These are phyloP conservation scores for Cololabis saira DNA, from an alignment of 2,113 vertebrate species.

Conservation along the genomic window DNA sequence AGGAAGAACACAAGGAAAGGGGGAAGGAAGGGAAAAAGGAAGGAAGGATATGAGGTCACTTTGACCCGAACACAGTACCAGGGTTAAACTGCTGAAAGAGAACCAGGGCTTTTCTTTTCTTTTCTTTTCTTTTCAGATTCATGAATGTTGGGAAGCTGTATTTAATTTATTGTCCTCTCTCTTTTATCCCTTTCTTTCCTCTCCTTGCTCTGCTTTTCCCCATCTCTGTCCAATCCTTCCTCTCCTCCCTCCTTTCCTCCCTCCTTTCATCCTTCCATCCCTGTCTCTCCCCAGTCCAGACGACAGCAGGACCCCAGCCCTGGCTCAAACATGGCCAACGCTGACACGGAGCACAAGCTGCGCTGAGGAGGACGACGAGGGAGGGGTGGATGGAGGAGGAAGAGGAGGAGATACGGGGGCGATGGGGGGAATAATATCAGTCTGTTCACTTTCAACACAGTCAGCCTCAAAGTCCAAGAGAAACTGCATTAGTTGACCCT, in stretches of 20 bases:
- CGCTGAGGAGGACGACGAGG: constrained; percentile 79
- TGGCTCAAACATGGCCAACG: constrained; percentile 91
- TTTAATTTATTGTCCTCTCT: constrained; percentile 39
- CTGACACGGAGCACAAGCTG: constrained; percentile 93
- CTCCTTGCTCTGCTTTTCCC: constrained; percentile 7
- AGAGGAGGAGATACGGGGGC: neutral
- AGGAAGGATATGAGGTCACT: too few species aligned
- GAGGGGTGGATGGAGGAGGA: constrained; percentile 4
- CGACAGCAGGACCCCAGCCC: constrained; percentile 97
- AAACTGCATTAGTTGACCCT: constrained; percentile 27
- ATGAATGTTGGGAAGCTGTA: constrained; percentile 17
- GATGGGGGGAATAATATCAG: neutral
- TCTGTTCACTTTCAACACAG: constrained; percentile 56
- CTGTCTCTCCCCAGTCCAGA: constrained; percentile 88
- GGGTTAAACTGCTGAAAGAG: too few species aligned
- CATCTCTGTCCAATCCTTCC: neutral
- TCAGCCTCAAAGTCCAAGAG: constrained; percentile 24
- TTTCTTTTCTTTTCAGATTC: neutral
- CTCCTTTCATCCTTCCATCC: constrained; percentile 38
- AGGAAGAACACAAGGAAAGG: too few species aligned
- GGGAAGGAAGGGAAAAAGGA: too few species aligned
- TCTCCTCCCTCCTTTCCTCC: neutral
- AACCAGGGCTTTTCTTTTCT: too few species aligned
- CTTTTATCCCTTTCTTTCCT: neutral
- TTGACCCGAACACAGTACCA: too few species aligned